Conservation (phyloP, 2,888 invertebrate genomes). For the Eurytoma californica region DNA sequence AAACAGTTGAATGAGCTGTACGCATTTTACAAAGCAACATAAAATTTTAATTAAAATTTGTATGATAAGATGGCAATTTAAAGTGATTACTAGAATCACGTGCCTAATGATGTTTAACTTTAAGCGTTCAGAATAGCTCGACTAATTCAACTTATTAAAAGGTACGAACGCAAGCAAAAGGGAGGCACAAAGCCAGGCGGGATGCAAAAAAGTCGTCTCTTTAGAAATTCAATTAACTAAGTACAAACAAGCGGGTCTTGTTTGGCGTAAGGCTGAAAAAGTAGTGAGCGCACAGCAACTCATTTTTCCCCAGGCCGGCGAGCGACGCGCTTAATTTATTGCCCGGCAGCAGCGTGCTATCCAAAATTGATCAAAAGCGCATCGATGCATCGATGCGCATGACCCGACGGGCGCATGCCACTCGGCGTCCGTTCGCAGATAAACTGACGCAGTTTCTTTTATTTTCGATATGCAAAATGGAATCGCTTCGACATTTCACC, state of each 20-base stretch:
- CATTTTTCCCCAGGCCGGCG: not conserved
- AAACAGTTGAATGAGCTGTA: too few species aligned
- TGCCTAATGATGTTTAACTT: too few species aligned
- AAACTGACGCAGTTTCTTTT: not conserved
- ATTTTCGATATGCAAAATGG: too few species aligned
- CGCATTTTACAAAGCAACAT: too few species aligned
- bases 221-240: constrained; percentile 32
- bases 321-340: constrained; percentile 29
- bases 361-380: constrained; percentile 45
- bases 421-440: not conserved
- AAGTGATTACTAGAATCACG: too few species aligned
- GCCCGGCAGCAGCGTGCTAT: not conserved
- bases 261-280: constrained; percentile 12
- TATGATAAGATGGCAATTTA: too few species aligned
- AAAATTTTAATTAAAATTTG: too few species aligned
- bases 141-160: not conserved
- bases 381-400: not conserved
- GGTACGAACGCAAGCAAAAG: not conserved
- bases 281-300: not conserved
- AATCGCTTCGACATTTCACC: too few species aligned
- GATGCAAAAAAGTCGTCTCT: not conserved
- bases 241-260: constrained; percentile 16
- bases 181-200: not conserved
- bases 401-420: too few species aligned
- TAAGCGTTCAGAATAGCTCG: too few species aligned